phyloP scores from a whole-genome alignment of 1,140 invertebrate genomes.

The Bombus soroeensis region DNA sequence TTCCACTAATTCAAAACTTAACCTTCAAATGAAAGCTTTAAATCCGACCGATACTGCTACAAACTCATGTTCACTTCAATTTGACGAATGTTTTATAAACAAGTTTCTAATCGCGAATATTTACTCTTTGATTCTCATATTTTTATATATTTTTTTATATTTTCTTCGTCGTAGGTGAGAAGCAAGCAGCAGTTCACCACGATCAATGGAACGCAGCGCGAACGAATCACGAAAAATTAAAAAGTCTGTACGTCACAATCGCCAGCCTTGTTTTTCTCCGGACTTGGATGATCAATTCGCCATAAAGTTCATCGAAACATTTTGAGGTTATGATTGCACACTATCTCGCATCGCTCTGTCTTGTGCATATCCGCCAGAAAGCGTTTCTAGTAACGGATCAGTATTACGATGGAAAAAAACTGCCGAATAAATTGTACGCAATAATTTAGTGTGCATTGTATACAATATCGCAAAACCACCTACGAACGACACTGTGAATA shows the following conservation, averaged over 20 bases:
- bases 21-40: too few species aligned
- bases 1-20: too few species aligned
- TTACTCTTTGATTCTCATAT: too few species aligned
- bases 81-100: too few species aligned
- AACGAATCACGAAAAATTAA: slow-evolving; percentile 49
- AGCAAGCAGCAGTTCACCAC: slow-evolving; percentile 80
- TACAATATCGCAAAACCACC: not conserved
- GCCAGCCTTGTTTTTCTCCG: slow-evolving; percentile 23
- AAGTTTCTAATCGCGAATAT: too few species aligned
- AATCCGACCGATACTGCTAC: too few species aligned
- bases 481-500: not conserved
- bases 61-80: too few species aligned
- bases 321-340: not conserved
- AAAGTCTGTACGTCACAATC: slow-evolving; percentile 25
- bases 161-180: slow-evolving; percentile 70
- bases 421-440: slow-evolving; percentile 48
- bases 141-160: not conserved
- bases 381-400: slow-evolving; percentile 16
- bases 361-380: not conserved
- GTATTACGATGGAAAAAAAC: slow-evolving; percentile 34
- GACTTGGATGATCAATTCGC: slow-evolving; percentile 26
- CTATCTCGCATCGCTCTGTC: not conserved
- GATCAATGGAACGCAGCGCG: slow-evolving; percentile 78
- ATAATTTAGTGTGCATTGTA: slow-evolving; percentile 29
- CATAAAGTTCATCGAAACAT: slow-evolving; percentile 8